Evolutionary conservation across 1,140 invertebrate species (phyloP).

Genomic region (Drosophila athabasca): DNA sequence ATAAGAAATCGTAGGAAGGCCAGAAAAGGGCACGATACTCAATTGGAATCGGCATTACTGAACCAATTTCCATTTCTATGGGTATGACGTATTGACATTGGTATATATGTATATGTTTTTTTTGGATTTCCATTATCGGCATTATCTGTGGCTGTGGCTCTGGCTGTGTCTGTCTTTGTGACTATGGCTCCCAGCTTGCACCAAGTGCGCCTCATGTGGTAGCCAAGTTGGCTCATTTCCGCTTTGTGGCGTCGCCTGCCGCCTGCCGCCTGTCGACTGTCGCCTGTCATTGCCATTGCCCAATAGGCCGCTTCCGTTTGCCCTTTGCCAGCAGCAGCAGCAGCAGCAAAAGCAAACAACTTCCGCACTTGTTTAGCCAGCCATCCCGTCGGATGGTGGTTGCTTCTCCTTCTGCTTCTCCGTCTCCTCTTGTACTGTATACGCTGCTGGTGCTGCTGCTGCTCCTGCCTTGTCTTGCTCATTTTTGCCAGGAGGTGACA

Average conservation of each 20-base stretch:
- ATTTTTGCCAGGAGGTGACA: slow-evolving; percentile 81
- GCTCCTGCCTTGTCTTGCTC: slow-evolving; percentile 50
- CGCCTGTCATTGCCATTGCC: slow-evolving; percentile 51
- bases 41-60: no score
- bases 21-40: no score
- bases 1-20: no score
- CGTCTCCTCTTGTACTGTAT: slow-evolving; percentile 6
- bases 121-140: no score
- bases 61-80: no score
- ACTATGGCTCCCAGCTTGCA: neutral
- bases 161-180: neutral
- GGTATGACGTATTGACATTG: no score
- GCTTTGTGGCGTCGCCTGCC: slow-evolving; percentile 65
- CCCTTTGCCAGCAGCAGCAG: slow-evolving; percentile 57
- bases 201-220: slow-evolving; percentile 61
- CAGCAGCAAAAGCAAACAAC: slow-evolving; percentile 65
- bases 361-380: slow-evolving; percentile 74
- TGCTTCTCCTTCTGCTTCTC: slow-evolving; percentile 17
- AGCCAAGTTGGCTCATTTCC: slow-evolving; percentile 78
- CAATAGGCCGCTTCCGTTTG: slow-evolving; percentile 68
- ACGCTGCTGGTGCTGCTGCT: slow-evolving; percentile 3
- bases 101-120: no score
- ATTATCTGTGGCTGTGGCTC: slow-evolving; percentile 1
- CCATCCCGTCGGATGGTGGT: neutral
- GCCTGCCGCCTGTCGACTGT: slow-evolving; percentile 33